Conservation (phyloP, 2,797 vertebrate species). For the Sebastes kiyomatsui region DNA sequence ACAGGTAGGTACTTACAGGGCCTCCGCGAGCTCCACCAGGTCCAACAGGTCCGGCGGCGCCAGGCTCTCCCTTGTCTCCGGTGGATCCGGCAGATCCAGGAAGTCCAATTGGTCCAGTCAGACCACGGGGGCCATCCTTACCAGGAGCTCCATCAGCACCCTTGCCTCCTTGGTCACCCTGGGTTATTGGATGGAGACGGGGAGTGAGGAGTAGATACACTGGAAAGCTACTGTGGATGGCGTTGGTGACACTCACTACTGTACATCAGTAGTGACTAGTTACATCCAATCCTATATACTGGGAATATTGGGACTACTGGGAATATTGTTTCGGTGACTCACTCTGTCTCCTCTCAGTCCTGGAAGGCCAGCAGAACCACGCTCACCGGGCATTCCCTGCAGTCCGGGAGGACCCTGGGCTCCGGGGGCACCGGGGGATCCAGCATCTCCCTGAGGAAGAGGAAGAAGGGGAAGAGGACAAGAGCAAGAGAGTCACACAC, state of each 20-base stretch:
- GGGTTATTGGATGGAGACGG: neutral
- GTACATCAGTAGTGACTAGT: neutral
- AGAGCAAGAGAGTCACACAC: neutral
- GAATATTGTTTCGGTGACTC: constrained; percentile 54
- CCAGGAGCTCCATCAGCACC: constrained; percentile 90
- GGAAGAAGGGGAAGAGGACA: neutral
- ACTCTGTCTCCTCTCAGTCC: constrained; percentile 98
- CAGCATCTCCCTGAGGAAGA: constrained; percentile 89
- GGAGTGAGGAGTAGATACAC: neutral
- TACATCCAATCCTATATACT: neutral
- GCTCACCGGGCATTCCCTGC: constrained; percentile 98
- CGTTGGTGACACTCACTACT: neutral
- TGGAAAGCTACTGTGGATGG: neutral
- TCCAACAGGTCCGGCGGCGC: constrained; percentile 88
- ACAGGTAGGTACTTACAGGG: constrained; percentile 85
- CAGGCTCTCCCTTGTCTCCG: constrained; percentile 97
- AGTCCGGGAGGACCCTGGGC: constrained; percentile 92
- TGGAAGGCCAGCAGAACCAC: constrained; percentile 93
- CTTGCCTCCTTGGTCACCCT: constrained; percentile 95
- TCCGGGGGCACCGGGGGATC: constrained; percentile 90
- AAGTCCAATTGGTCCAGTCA: constrained; percentile 96
- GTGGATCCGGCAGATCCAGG: constrained; percentile 91
- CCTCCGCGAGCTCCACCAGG: constrained; percentile 90
- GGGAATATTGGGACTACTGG: neutral
- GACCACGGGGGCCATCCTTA: constrained; percentile 93